phyloP scores from a whole-genome alignment of 2,888 invertebrate genomes.

The Kryphioiulus occultus region DNA sequence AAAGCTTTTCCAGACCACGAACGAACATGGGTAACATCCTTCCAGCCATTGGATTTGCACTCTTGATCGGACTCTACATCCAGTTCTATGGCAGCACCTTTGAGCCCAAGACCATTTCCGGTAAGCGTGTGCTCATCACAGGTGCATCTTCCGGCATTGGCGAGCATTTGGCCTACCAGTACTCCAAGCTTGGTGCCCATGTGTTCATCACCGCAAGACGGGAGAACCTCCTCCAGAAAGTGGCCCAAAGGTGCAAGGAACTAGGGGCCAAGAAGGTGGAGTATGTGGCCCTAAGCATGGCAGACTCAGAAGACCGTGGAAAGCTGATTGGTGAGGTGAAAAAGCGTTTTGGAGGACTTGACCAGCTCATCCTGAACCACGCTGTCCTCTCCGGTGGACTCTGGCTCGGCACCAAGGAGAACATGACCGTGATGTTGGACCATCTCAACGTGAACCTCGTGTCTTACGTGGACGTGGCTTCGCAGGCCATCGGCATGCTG shows the following conservation, averaged over 20 bases:
- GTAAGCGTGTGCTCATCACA: not conserved
- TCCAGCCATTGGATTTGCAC: not conserved
- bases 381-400: not conserved
- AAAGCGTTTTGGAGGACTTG: not conserved
- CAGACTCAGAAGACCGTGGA: not conserved
- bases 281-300: not conserved
- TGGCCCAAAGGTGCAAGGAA: not conserved
- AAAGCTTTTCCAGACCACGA: not conserved
- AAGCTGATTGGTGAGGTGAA: not conserved
- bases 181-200: not conserved
- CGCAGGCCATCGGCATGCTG: slow-evolving; percentile 1
- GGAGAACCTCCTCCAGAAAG: not conserved
- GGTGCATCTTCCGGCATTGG: not conserved
- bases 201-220: not conserved
- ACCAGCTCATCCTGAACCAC: not conserved
- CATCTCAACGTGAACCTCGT: not conserved
- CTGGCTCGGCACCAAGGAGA: not conserved
- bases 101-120: not conserved
- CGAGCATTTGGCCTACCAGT: not conserved
- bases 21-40: not conserved
- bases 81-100: not conserved
- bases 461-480: slow-evolving; percentile 11
- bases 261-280: not conserved
- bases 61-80: not conserved
- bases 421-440: not conserved